These are phyloP conservation scores for Lepidotrigona ventralis DNA, from an alignment of 1,140 invertebrate species.

Conservation along the genomic window DNA sequence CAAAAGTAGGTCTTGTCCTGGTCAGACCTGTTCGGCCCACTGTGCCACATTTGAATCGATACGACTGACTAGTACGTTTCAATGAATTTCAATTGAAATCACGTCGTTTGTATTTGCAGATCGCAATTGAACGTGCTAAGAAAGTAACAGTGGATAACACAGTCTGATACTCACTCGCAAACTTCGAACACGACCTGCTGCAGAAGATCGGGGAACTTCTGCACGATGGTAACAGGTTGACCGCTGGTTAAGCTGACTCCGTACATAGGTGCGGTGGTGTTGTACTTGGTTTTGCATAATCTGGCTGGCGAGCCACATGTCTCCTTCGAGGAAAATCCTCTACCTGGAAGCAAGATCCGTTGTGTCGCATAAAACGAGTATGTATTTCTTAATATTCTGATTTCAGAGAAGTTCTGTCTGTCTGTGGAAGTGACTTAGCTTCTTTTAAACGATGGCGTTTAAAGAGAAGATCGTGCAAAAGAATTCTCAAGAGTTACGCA, in stretches of 20 bases:
- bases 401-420: neutral
- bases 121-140: constrained; percentile 33
- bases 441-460: neutral
- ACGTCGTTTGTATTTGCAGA: constrained; percentile 12
- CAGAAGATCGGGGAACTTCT: constrained; percentile 95
- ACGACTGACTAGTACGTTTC: constrained; percentile 1
- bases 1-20: constrained; percentile 49
- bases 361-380: neutral
- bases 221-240: constrained; percentile 95
- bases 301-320: constrained; percentile 85
- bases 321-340: constrained; percentile 76
- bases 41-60: constrained; percentile 58
- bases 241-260: constrained; percentile 94
- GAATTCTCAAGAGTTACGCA: neutral
- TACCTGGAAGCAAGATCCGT: constrained; percentile 64
- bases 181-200: constrained; percentile 96
- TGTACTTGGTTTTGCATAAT: constrained; percentile 92
- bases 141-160: constrained; percentile 29
- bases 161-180: constrained; percentile 78
- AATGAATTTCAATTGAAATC: constrained; percentile 55
- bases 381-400: constrained; percentile 5
- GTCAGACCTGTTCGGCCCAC: constrained; percentile 48
- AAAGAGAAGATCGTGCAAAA: neutral
- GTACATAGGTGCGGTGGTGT: constrained; percentile 96
- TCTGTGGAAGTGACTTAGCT: neutral